Evolutionary conservation across 2,888 invertebrate species (phyloP).

Genomic region (Allacma fusca): DNA sequence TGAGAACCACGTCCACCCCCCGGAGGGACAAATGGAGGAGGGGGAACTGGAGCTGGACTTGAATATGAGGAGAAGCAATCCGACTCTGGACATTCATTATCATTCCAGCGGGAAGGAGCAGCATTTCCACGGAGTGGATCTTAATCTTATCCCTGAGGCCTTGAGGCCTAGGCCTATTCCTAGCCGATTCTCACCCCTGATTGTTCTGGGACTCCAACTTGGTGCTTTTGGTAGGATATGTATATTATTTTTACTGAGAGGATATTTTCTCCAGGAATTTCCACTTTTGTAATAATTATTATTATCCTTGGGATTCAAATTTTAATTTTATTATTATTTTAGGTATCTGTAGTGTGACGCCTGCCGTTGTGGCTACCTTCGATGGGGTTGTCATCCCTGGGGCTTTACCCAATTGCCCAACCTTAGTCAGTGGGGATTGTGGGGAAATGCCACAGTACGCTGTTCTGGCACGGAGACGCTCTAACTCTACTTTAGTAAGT

Average conservation of each 20-base stretch:
- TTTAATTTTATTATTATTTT: too few relatives aligned
- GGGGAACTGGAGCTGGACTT: constrained; percentile 53
- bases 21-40: neutral
- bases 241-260: neutral
- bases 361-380: constrained; percentile 51
- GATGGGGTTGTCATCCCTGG: constrained; percentile 51
- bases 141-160: constrained; percentile 51
- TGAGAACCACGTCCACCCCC: neutral
- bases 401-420: constrained; percentile 51
- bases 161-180: constrained; percentile 50
- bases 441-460: constrained; percentile 54
- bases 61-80: constrained; percentile 45
- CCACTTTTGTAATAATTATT: too few relatives aligned
- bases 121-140: constrained; percentile 56
- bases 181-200: constrained; percentile 52
- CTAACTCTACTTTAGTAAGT: constrained; percentile 39
- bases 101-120: constrained; percentile 44
- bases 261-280: too few relatives aligned
- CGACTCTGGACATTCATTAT: constrained; percentile 53
- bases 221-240: constrained; percentile 50
- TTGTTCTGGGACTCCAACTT: constrained; percentile 41
- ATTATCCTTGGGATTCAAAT: too few relatives aligned
- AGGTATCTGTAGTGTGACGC: constrained; percentile 56
- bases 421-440: constrained; percentile 58
- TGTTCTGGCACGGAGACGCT: constrained; percentile 49